Evolutionary conservation across 1,140 invertebrate species (phyloP).

Genomic region (Augochlora pura): DNA sequence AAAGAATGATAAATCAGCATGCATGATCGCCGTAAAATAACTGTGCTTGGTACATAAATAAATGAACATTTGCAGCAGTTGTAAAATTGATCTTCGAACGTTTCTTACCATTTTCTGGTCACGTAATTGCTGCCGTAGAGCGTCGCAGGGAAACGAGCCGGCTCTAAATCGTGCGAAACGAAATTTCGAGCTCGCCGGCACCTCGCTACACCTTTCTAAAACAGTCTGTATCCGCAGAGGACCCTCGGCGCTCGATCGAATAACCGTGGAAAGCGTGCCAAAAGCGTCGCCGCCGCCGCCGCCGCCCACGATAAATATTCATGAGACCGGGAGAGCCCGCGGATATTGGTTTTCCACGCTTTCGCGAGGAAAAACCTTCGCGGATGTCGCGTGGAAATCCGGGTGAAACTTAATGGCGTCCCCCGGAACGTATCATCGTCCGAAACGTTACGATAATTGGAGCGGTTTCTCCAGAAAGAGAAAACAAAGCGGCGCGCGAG

Average conservation of each 20-base stretch:
- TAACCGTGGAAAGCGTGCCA: conserved; percentile 1
- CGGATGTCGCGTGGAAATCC: conserved; percentile 11
- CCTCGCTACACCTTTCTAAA: no score
- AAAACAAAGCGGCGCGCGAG: no score
- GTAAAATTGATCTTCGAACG: no score
- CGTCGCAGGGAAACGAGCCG: no score
- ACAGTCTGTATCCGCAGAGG: background rate
- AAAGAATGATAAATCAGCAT: no score
- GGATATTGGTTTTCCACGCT: conserved; percentile 17
- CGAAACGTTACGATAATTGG: conserved; percentile 2
- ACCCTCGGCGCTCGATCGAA: background rate
- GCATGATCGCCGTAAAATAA: no score
- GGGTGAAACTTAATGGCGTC: conserved; percentile 32
- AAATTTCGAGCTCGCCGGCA: no score
- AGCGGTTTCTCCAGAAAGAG: conserved; percentile 6
- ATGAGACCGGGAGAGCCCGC: background rate
- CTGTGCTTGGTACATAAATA: no score
- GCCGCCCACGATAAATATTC: background rate
- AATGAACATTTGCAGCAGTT: no score
- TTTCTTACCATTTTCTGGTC: no score
- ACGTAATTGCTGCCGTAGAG: no score
- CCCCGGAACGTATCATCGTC: conserved; percentile 14
- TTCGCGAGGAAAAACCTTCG: conserved; percentile 1
- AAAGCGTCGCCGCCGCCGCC: background rate
- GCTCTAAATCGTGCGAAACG: no score